A percentile compares a stretch with the other conserved stretches of the same genome.
Evolutionary conservation across 2,797 vertebrate genomes (phyloP).

Genomic region (Bryconaethiops microstoma): DNA sequence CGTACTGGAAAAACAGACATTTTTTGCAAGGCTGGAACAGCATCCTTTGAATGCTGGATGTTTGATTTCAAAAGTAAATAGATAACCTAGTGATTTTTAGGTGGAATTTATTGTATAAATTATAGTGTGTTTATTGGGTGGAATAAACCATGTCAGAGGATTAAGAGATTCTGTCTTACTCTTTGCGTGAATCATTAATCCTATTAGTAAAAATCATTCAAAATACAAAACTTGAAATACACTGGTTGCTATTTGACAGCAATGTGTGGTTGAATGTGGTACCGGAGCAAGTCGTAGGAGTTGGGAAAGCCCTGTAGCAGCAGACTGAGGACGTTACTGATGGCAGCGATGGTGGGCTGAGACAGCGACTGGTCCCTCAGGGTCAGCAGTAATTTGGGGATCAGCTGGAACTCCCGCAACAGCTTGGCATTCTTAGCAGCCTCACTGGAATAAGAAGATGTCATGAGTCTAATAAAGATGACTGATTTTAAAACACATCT

Average conservation of each 20-base stretch:
- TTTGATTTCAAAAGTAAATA: too few species aligned
- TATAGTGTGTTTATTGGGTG: too few species aligned
- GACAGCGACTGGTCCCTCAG: conserved; percentile 92
- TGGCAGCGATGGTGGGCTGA: conserved; percentile 92
- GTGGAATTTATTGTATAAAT: too few species aligned
- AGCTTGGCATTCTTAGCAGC: conserved; percentile 95
- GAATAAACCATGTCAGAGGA: not conserved
- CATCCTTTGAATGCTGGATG: not conserved
- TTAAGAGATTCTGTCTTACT: not conserved
- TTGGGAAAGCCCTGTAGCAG: conserved; percentile 95
- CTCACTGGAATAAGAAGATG: conserved; percentile 78
- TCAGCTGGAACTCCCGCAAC: conserved; percentile 94
- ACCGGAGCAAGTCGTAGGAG: conserved; percentile 94
- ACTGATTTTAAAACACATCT: not conserved
- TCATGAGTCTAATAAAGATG: not conserved
- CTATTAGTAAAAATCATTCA: not conserved
- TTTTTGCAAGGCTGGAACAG: not conserved
- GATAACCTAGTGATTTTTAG: too few species aligned
- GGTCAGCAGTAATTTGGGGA: conserved; percentile 91
- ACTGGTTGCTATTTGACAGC: not conserved
- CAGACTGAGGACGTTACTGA: conserved; percentile 93
- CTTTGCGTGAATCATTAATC: not conserved
- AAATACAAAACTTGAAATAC: not conserved
- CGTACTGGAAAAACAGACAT: not conserved
- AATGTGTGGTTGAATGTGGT: conserved; percentile 28